Evolutionary conservation across 2,888 invertebrate species (phyloP), one percentile per base, ranked within the genome.

Genomic region (Phlogophora meticulosa): DNA sequence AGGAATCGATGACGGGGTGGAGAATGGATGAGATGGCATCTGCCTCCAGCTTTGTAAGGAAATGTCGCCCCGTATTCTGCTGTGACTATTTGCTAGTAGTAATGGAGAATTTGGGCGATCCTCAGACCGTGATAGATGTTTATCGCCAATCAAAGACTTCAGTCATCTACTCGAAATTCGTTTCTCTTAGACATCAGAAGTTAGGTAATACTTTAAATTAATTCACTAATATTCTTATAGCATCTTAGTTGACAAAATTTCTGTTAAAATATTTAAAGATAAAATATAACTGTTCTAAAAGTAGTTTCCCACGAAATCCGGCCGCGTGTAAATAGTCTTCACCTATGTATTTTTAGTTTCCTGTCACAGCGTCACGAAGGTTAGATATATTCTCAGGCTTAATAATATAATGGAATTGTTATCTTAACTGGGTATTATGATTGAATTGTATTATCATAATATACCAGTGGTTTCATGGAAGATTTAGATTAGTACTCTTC

Each of bases 361-460:
- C 76, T 53, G 74, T 75, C 45, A 48, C 57, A 17, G 0, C 17
- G 36, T 51, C 76, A 70, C 70, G 40, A 34, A 71, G 42, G 13
- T 36, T 28, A n/a, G n/a, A 11, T 22, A 20, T 40, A n/a, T 56
- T 72, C 72, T 51, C 76, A 66, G 32, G 13, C 59, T 56, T 55
- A 53, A 72, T 55, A 53, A 53, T 40, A 51, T 51, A 61, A 66
- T 75, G 9, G 11, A 55, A n/a, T n/a, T 43, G 1, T 42, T 62
- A 10, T 22, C 38, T 58, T 11, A 51, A 63, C 55, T 9, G 51
- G 13, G 4, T 45, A 43, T 43, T 57, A 52, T 36, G 40, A 22
- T 55, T 42, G 17, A 40, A 58, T 49, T 32, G 1, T 38, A n/a
- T 9, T 22, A 22, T 46, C 0, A 3, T 36, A 55, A 38, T 17